phyloP scores from a whole-genome alignment of 2,797 vertebrate genomes.

The Remorina albescens region DNA sequence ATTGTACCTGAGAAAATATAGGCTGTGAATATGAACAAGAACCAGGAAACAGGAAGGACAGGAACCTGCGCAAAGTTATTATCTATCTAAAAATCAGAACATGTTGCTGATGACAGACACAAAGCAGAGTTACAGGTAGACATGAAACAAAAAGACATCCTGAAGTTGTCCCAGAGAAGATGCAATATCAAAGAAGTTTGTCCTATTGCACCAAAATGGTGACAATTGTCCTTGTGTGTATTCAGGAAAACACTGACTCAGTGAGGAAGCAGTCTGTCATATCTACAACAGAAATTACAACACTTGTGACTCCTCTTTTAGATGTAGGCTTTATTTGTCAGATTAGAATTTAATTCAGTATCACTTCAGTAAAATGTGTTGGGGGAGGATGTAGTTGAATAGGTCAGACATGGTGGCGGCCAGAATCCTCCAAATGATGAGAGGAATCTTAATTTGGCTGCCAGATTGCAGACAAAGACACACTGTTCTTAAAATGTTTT shows the following conservation, averaged over 20 bases:
- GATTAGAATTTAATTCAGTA: conserved; percentile 43
- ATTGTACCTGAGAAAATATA: not conserved
- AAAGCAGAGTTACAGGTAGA: not conserved
- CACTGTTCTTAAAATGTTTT: conserved; percentile 22
- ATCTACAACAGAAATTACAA: conserved; percentile 20
- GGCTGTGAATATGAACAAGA: too few relatives aligned
- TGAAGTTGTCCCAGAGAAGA: not conserved
- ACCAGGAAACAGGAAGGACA: too few relatives aligned
- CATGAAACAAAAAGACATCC: not conserved
- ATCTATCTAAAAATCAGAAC: not conserved
- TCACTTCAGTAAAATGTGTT: conserved; percentile 40
- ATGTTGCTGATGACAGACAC: not conserved
- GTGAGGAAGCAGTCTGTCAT: conserved; percentile 11
- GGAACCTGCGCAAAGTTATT: not conserved
- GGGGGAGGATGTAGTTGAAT: conserved; percentile 31
- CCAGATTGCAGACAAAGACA: conserved; percentile 20
- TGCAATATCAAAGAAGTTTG: not conserved
- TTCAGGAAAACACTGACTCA: not conserved
- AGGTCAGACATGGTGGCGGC: conserved; percentile 30
- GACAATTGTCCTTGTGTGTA: not conserved
- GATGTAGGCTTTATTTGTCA: conserved; percentile 40
- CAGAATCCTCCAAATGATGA: conserved; percentile 30
- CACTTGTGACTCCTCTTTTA: conserved; percentile 8
- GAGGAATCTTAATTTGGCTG: conserved; percentile 17
- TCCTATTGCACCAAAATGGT: not conserved